These are phyloP conservation scores for Eleutherodactylus coqui DNA, from an alignment of 2,797 vertebrate genomes.

Conservation along the genomic window DNA sequence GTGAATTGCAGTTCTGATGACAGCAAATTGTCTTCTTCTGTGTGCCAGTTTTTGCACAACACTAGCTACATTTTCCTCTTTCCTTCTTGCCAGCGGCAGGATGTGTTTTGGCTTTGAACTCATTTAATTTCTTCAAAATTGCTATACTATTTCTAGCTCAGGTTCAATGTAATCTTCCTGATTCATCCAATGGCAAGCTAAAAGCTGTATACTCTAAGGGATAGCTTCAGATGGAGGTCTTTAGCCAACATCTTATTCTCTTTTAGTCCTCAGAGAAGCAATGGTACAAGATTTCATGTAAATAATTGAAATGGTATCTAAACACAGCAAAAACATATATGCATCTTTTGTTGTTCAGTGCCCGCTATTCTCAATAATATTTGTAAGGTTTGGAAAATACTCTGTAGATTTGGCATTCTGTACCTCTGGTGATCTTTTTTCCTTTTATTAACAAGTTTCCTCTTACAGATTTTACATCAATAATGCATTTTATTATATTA, in stretches of 20 bases:
- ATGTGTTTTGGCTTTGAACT: constrained; percentile 61
- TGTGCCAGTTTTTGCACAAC: constrained; percentile 47
- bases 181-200: constrained; percentile 57
- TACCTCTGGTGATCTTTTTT: not conserved
- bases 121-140: constrained; percentile 63
- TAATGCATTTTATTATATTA: not conserved
- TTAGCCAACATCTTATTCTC: constrained; percentile 59
- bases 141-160: constrained; percentile 58
- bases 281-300: constrained; percentile 50
- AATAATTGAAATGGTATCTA: constrained; percentile 48
- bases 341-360: constrained; percentile 5
- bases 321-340: constrained; percentile 3
- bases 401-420: not conserved
- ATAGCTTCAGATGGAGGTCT: constrained; percentile 53
- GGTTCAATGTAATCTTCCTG: constrained; percentile 56
- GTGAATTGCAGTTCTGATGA: constrained; percentile 37
- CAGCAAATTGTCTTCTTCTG: constrained; percentile 54
- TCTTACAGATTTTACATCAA: not conserved
- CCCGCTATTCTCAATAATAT: not conserved
- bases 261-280: constrained; percentile 16
- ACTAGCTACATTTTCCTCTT: constrained; percentile 50
- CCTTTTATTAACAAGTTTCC: not conserved
- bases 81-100: constrained; percentile 52
- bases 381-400: not conserved
- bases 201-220: constrained; percentile 57